These are phyloP conservation scores for Caenorhabditis doughertyi DNA, from an alignment of 2,888 invertebrate genomes.

Conservation along the genomic window DNA sequence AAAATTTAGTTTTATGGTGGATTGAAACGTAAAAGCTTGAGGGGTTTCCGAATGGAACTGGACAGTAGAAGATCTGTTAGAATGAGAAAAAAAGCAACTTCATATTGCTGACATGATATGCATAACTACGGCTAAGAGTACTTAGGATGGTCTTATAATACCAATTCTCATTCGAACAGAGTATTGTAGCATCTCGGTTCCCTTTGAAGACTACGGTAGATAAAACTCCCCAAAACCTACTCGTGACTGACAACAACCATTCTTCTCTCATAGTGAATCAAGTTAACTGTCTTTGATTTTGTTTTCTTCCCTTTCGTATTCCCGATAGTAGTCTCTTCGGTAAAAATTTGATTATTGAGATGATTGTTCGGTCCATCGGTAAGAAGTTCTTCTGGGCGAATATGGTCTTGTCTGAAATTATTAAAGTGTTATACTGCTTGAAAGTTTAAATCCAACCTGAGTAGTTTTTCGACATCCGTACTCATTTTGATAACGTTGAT, in stretches of 20 bases:
- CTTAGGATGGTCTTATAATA: too few species aligned
- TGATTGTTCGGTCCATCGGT: conserved; percentile 47
- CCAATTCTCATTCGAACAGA: too few species aligned
- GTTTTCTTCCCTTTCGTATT: conserved; percentile 23
- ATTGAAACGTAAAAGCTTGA: too few species aligned
- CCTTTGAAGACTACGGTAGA: too few species aligned
- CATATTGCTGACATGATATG: too few species aligned
- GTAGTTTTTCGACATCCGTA: conserved; percentile 22
- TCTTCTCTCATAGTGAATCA: conserved; percentile 9
- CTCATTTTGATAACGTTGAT: conserved; percentile 24
- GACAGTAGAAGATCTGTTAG: too few species aligned
- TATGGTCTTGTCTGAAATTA: conserved; percentile 29
- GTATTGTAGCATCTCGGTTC: too few species aligned
- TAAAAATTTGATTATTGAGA: conserved; percentile 8
- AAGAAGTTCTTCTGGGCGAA: conserved; percentile 42
- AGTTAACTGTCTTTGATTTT: background rate
- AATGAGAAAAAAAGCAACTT: too few species aligned
- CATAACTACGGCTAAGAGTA: too few species aligned
- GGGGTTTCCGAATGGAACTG: too few species aligned
- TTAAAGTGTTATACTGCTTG: background rate
- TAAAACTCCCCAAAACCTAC: conserved; percentile 11
- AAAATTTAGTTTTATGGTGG: background rate
- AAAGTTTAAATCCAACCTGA: conserved; percentile 34
- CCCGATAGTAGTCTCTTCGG: conserved; percentile 44
- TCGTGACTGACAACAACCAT: conserved; percentile 15